Conservation (phyloP, 2,888 invertebrate genomes). For the Phanerotoma sp. region DNA sequence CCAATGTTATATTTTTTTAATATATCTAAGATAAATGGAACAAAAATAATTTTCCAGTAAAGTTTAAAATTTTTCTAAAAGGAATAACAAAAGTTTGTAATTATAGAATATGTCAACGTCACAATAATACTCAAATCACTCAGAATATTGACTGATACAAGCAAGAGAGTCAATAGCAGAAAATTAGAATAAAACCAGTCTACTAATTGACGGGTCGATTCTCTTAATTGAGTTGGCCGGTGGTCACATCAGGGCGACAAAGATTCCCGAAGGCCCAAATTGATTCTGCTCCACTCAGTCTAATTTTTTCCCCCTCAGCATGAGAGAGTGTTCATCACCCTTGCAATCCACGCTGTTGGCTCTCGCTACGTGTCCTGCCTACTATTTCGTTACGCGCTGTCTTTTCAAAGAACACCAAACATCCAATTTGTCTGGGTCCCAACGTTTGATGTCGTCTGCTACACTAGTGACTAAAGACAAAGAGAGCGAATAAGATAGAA, state of each 20-base stretch:
- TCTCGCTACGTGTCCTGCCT: not conserved
- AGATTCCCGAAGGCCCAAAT: slow-evolving; percentile 24
- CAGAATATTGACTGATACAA: too few relatives aligned
- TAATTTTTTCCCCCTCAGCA: not conserved
- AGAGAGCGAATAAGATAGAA: not conserved
- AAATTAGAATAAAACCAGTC: slow-evolving; percentile 25
- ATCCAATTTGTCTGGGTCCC: slow-evolving; percentile 34
- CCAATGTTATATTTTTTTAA: too few relatives aligned
- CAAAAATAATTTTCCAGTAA: too few relatives aligned
- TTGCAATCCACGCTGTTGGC: slow-evolving; percentile 17
- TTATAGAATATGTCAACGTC: too few relatives aligned
- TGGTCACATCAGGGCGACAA: slow-evolving; percentile 29
- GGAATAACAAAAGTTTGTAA: too few relatives aligned
- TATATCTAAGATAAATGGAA: too few relatives aligned
- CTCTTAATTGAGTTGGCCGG: slow-evolving; percentile 34
- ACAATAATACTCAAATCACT: too few relatives aligned
- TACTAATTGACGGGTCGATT: slow-evolving; percentile 34
- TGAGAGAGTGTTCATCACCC: slow-evolving; percentile 24
- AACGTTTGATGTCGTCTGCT: too few relatives aligned
- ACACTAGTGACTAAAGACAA: slow-evolving; percentile 9
- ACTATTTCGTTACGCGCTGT: slow-evolving; percentile 31
- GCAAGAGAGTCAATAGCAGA: too few relatives aligned
- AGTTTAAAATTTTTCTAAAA: too few relatives aligned
- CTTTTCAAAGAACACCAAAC: slow-evolving; percentile 22
- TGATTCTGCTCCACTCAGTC: too few relatives aligned